A percentile compares a stretch with the other conserved stretches of the same genome.
phyloP scores from a whole-genome alignment of 2,888 invertebrate species.

The Acanthosepion esculentum region DNA sequence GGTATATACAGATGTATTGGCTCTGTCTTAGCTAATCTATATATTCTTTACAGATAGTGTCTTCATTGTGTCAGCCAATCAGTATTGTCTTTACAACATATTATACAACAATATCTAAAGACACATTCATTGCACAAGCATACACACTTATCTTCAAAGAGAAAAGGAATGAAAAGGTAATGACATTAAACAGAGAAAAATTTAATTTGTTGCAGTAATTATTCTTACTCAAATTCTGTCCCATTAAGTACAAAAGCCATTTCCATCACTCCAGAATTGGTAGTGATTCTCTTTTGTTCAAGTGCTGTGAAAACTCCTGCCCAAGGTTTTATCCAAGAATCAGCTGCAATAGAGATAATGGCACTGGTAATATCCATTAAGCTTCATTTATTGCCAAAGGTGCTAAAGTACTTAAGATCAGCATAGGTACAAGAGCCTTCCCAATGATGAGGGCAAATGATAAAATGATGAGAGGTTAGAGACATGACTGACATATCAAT shows the following conservation, averaged over 20 bases:
- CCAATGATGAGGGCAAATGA: not conserved
- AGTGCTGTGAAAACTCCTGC: not conserved
- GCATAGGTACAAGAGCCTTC: not conserved
- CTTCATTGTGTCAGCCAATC: too few species aligned
- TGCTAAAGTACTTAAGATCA: not conserved
- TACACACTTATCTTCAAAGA: not conserved
- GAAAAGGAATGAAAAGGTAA: too few species aligned
- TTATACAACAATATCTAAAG: too few species aligned
- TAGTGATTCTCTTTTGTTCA: not conserved
- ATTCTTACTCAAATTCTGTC: not conserved
- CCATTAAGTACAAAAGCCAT: not conserved
- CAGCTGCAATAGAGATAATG: not conserved
- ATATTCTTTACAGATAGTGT: too few species aligned
- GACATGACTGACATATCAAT: not conserved
- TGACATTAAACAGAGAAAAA: not conserved
- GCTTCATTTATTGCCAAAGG: not conserved
- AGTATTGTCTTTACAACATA: too few species aligned
- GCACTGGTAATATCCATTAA: not conserved
- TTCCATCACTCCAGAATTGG: not conserved
- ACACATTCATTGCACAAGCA: too few species aligned
- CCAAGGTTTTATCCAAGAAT: not conserved
- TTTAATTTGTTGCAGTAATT: not conserved
- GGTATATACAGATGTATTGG: too few species aligned
- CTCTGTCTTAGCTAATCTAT: too few species aligned
- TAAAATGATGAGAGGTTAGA: not conserved